A percentile compares a stretch with the other conserved stretches of the same genome.
phyloP scores from a whole-genome alignment of 2,888 invertebrate species.

The Caprella mutica region DNA sequence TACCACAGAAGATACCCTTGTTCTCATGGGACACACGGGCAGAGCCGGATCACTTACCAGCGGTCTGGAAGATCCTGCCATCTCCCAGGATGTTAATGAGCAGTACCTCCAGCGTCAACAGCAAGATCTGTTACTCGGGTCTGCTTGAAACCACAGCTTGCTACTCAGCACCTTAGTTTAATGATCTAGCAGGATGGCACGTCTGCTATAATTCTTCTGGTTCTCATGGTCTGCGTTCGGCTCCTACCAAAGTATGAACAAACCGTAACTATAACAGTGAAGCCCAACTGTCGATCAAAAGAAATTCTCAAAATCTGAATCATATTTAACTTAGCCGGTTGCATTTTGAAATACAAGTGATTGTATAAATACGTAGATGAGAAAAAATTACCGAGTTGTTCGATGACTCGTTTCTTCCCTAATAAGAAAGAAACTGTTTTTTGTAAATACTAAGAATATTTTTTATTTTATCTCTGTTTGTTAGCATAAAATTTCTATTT shows the following conservation, averaged over 20 bases:
- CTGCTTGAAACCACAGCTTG: conserved; percentile 46
- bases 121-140: conserved; percentile 45
- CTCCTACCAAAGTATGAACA: conserved; percentile 32
- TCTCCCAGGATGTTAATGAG: conserved; percentile 50
- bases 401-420: no score
- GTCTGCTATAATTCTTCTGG: conserved; percentile 48
- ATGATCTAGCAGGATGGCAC: conserved; percentile 45
- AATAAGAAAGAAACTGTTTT: no score
- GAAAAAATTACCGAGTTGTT: no score
- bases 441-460: no score
- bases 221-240: conserved; percentile 50
- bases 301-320: no score
- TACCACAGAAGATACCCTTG: conserved; percentile 29
- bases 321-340: no score
- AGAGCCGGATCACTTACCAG: conserved; percentile 20
- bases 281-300: no score
- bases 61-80: conserved; percentile 40
- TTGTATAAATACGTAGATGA: no score
- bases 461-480: no score
- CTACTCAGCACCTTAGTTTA: conserved; percentile 28
- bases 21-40: conserved; percentile 28
- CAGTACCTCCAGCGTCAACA: conserved; percentile 53
- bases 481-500: no score
- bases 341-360: no score
- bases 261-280: conserved; percentile 30